Evolutionary conservation across 2,888 invertebrate genomes (phyloP).

Genomic region (Ramazzottius varieornatus): DNA sequence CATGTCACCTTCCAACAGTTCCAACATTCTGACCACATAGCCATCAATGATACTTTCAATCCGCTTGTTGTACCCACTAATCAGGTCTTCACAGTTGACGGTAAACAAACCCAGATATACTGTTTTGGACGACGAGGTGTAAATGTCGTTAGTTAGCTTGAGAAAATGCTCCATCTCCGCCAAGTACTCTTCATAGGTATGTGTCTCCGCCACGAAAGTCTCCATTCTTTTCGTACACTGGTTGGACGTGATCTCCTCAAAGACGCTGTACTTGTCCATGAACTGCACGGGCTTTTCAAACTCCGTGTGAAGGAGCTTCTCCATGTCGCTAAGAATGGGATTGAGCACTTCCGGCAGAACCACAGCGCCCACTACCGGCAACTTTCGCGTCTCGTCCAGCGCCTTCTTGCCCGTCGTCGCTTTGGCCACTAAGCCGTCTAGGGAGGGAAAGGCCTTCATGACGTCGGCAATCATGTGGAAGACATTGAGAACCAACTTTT

Average conservation of each 20-base stretch:
- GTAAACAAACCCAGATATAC: slow-evolving; percentile 4
- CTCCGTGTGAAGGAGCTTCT: not conserved
- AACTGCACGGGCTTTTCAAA: not conserved
- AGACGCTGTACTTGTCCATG: not conserved
- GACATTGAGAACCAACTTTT: not conserved
- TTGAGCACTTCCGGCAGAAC: not conserved
- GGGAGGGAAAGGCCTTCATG: not conserved
- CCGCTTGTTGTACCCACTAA: not conserved
- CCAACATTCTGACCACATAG: not conserved
- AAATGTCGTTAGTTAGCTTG: slow-evolving; percentile 27
- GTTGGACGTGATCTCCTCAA: not conserved
- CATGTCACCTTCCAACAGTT: not conserved
- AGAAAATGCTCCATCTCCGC: slow-evolving; percentile 27
- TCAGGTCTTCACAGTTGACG: not conserved
- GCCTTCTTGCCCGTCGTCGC: not conserved
- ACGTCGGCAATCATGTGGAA: not conserved
- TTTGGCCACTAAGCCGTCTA: not conserved
- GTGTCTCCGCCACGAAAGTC: slow-evolving; percentile 36
- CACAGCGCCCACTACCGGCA: not conserved
- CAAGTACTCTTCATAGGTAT: slow-evolving; percentile 25
- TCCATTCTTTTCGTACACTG: slow-evolving; percentile 28
- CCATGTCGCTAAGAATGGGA: not conserved
- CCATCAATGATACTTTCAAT: not conserved
- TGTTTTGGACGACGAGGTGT: slow-evolving; percentile 14
- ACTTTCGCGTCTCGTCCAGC: not conserved